Conservation (phyloP, 1,140 invertebrate species). For the Drosophila murphyi region DNA sequence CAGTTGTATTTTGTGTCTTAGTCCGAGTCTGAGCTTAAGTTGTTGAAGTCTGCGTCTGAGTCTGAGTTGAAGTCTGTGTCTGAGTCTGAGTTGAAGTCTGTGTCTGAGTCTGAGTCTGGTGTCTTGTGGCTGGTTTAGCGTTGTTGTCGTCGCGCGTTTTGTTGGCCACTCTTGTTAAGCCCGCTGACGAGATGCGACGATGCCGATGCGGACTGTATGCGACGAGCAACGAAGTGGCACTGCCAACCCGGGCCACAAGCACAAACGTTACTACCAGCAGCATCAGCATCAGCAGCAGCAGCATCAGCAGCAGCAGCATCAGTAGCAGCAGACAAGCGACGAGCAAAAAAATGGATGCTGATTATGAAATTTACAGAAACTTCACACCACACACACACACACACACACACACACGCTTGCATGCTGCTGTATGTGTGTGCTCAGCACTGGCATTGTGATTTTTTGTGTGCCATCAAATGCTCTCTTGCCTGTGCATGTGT, state of each 20-base stretch:
- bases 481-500: not conserved
- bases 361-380: slow-evolving; percentile 69
- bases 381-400: slow-evolving; percentile 27
- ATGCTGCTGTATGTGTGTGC: slow-evolving; percentile 19
- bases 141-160: slow-evolving; percentile 43
- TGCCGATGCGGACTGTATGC: slow-evolving; percentile 73
- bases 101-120: slow-evolving; percentile 13
- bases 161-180: slow-evolving; percentile 26
- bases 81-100: slow-evolving; percentile 17
- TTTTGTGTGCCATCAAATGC: slow-evolving; percentile 9
- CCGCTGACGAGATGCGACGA: slow-evolving; percentile 33
- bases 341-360: slow-evolving; percentile 45
- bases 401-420: slow-evolving; percentile 13
- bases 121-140: slow-evolving; percentile 16
- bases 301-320: slow-evolving; percentile 8
- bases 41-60: slow-evolving; percentile 31
- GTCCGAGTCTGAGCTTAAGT: slow-evolving; percentile 8
- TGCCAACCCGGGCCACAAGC: slow-evolving; percentile 55
- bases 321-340: slow-evolving; percentile 31
- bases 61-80: slow-evolving; percentile 19
- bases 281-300: slow-evolving; percentile 13
- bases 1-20: slow-evolving; percentile 16
- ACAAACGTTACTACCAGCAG: slow-evolving; percentile 46
- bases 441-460: slow-evolving; percentile 5
- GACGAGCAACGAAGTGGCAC: slow-evolving; percentile 77